Percentiles rank a stretch among this genome's conserved stretches.
Evolutionary conservation across 2,113 vertebrate genomes (phyloP).

Genomic region (Stegostoma tigrinum): DNA sequence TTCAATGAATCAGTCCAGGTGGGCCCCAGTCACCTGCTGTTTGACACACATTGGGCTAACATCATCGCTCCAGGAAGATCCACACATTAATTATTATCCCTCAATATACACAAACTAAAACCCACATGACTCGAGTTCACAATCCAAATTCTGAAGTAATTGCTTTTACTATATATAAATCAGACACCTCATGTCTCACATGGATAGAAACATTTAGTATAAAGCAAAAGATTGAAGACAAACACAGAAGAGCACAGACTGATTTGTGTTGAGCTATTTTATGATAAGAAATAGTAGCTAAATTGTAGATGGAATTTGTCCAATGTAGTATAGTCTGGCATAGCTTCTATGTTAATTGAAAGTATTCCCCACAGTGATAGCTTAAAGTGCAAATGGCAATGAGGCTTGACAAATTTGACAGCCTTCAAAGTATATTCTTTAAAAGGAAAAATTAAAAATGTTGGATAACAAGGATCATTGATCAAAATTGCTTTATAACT

Average conservation of each 20-base stretch:
- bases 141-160: too few species aligned
- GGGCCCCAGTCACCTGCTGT: too few species aligned
- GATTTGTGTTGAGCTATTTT: not conserved
- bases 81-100: too few species aligned
- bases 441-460: not conserved
- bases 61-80: too few species aligned
- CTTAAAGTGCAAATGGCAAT: not conserved
- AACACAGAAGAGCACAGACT: not conserved
- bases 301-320: not conserved
- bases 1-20: too few species aligned
- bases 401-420: not conserved
- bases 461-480: not conserved
- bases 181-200: too few species aligned
- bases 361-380: not conserved
- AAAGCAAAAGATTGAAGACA: not conserved
- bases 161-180: too few species aligned
- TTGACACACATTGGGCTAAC: too few species aligned
- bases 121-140: too few species aligned
- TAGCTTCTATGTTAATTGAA: not conserved
- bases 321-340: not conserved
- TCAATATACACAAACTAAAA: too few species aligned
- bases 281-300: not conserved
- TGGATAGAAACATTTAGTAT: not conserved
- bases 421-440: not conserved
- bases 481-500: not conserved